Base-by-base conservation (phyloP, 2,888 invertebrate species). In the Xanthostigma xanthostigma region DNA sequence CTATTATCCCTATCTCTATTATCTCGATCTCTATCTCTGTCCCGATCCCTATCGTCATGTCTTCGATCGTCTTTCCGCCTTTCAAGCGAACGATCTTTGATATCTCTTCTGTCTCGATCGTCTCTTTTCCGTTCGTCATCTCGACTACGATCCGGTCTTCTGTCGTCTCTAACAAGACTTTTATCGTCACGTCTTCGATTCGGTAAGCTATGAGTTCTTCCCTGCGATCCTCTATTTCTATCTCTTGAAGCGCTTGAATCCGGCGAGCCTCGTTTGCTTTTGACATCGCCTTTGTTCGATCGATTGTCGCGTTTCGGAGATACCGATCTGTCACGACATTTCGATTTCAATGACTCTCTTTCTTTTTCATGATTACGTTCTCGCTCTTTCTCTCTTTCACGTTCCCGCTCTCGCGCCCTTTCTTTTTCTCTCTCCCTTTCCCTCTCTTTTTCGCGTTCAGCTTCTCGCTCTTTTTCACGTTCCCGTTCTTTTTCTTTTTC, bases 41-140 rank as follows among this genome's bases (percentile, higher is more conserved):
- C 82, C 53, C 79, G 70, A 55, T 77, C 76, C 60, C 75, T 72
- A 43, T 74, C 74, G 51, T 74, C 73, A 57, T 73, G 60, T 39
- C 57, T 56, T 48, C 63, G 62, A 3, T 63, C 62, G 50, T 72
- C 69, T 60, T 74, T 73, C 49, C 72, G 65, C 53, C 68, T 64
- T 56, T 73, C 74, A 58, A 68, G 61, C 51, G 64, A 74, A 58
- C 63, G 69, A 57, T 70, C 72, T 60, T 69, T 74, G 53, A 68
- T 68, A 56, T 64, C 76, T 56, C 64, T 71, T 48, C 68, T 74
- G 11, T 59, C 62, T 64, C 69, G 71, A 55, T 69, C 79, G 57
- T 71, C 73, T 50, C 62, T 60, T 54, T 64, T 65, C 33, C 55
- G 52, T 33, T 57, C 56, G 6, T 49, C 50, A 11, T 54, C 55